phyloP scores from a whole-genome alignment of 1,140 invertebrate species.

The Homalodisca vitripennis region DNA sequence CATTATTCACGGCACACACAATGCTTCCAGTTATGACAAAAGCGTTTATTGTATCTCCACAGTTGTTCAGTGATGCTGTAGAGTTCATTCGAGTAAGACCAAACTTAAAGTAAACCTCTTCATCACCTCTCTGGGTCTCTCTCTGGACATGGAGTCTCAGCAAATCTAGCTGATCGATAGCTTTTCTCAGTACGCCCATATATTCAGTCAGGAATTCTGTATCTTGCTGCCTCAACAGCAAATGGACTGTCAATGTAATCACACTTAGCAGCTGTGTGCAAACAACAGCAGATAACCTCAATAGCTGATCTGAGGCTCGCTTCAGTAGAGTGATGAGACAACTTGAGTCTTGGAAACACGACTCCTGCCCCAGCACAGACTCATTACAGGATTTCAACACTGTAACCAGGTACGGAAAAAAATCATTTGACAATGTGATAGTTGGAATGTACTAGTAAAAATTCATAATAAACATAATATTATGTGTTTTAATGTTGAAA shows the following conservation, averaged over 20 bases:
- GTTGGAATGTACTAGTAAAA: no score
- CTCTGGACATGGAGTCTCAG: background rate
- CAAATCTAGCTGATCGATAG: background rate
- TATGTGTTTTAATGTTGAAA: background rate
- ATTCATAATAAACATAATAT: background rate
- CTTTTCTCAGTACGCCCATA: background rate
- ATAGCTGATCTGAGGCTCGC: background rate
- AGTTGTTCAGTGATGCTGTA: background rate
- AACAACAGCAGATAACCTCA: background rate
- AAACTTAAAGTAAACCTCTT: slow-evolving; percentile 18
- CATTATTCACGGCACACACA: background rate
- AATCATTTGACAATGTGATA: no score
- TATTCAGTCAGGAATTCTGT: background rate
- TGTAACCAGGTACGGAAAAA: background rate
- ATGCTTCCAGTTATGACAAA: slow-evolving; percentile 2
- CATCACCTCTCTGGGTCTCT: background rate
- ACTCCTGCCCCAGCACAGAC: background rate
- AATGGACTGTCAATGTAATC: background rate
- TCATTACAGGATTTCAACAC: background rate
- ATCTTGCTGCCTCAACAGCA: background rate
- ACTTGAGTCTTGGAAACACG: background rate
- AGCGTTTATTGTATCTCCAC: background rate
- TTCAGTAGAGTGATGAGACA: background rate
- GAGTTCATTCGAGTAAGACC: background rate
- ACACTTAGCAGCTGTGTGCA: background rate